Percentiles rank a stretch among this genome's conserved stretches.
Conservation (phyloP, 2,888 invertebrate species). For the Pristionchus entomophagus region DNA sequence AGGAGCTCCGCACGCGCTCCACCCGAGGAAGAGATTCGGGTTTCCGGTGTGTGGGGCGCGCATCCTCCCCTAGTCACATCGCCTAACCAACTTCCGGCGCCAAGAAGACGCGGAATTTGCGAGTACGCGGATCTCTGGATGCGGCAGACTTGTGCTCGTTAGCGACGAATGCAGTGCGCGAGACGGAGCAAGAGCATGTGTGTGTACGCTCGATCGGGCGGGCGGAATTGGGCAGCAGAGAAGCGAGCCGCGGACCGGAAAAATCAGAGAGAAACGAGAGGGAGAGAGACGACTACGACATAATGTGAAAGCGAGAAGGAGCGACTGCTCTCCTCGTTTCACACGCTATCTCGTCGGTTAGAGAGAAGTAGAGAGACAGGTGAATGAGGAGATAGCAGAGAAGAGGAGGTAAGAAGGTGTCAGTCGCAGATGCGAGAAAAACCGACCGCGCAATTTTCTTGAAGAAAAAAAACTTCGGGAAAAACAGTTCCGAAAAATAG, state of each 20-base stretch:
- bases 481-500: too few species aligned
- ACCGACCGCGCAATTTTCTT: too few species aligned
- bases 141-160: neutral
- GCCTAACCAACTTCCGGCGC: slow-evolving; percentile 16
- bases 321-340: neutral
- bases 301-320: neutral
- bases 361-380: neutral
- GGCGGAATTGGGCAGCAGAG: neutral
- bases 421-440: neutral
- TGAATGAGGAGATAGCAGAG: neutral
- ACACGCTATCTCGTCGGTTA: neutral
- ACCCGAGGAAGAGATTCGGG: neutral
- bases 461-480: too few species aligned
- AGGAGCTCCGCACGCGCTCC: neutral
- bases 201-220: slow-evolving; percentile 1
- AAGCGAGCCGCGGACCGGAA: neutral
- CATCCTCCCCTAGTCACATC: too few species aligned
- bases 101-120: neutral
- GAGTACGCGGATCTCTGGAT: neutral
- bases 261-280: neutral
- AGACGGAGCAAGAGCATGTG: neutral
- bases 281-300: neutral
- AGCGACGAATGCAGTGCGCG: neutral
- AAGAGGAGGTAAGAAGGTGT: neutral
- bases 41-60: neutral